Evolutionary conservation across 2,888 invertebrate species (phyloP), one percentile per base, ranked within the genome.

Genomic region (Volucella zonaria): DNA sequence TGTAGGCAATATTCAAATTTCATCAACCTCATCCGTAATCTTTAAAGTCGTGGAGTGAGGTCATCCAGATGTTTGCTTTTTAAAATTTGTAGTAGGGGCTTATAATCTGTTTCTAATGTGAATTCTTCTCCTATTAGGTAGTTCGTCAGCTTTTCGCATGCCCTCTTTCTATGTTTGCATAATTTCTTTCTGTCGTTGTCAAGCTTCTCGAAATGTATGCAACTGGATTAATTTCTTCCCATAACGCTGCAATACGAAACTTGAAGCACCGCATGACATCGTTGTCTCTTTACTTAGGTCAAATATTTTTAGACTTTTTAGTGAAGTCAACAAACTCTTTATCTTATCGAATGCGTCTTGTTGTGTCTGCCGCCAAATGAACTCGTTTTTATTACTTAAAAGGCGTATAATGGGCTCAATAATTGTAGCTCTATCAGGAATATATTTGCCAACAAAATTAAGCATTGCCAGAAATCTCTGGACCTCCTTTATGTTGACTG

Each of bases 341-440:
- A 54, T 54, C 12, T 54, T 54, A 18, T 54, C 23, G 31, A 54
- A 45, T 45, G 45, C 45, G 45, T 54, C 8, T 31, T 54, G 54
- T 3, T 54, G 23, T 23, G 54, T 10, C 23, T 54, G 38, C 23
- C 31, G 8, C 23, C 54, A 54, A 54, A 23, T 15, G n/a, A 56
- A 31, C 23, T 56, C 31, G 23, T 23, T 23, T 31, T 31, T 54
- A 10, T 23, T 54, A 31, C 54, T 54, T 23, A 31, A 54, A 9
- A 54, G 10, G 31, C 23, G 8, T 31, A 4, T 54, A 9, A 54
- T 54, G 9, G 54, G 54, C 12, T 8, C 31, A 8, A 23, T 15
- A 31, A 23, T 23, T 54, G 31, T 23, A 54, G 31, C 4, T 31
- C 31, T 45, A 12, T 45, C n/a, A 45, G 3, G 3, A 45, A 45